Conservation (phyloP, 2,888 invertebrate genomes). For the Arge pagana region DNA sequence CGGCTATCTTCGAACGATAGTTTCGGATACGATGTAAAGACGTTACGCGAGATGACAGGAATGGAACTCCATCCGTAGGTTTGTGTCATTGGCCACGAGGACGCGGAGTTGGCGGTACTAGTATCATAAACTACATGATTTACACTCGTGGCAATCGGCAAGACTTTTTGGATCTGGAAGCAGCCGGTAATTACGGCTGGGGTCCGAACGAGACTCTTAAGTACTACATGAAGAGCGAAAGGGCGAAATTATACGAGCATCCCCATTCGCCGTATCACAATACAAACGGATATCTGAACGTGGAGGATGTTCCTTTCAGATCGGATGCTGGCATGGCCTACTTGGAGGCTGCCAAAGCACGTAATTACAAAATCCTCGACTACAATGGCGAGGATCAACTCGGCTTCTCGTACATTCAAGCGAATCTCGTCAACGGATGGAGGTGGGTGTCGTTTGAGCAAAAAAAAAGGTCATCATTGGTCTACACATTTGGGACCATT, state of each 20-base stretch:
- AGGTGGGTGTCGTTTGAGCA: slow-evolving; percentile 57
- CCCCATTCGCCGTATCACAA: slow-evolving; percentile 62
- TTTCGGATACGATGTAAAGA: too few relatives aligned
- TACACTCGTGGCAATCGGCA: slow-evolving; percentile 61
- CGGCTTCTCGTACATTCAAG: slow-evolving; percentile 72
- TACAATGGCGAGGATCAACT: slow-evolving; percentile 69
- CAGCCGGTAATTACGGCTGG: slow-evolving; percentile 60
- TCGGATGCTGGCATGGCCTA: slow-evolving; percentile 62
- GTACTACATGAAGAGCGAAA: slow-evolving; percentile 58
- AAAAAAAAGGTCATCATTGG: neutral
- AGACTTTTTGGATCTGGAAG: slow-evolving; percentile 62
- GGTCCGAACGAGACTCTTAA: slow-evolving; percentile 50
- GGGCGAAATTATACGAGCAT: slow-evolving; percentile 26
- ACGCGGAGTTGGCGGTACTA: slow-evolving; percentile 61
- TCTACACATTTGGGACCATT: slow-evolving; percentile 11
- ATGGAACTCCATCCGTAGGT: slow-evolving; percentile 45
- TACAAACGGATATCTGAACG: slow-evolving; percentile 65
- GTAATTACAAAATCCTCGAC: slow-evolving; percentile 71
- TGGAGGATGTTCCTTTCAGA: slow-evolving; percentile 65
- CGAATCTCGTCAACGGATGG: slow-evolving; percentile 64
- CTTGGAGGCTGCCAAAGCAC: slow-evolving; percentile 66
- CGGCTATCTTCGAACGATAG: neutral
- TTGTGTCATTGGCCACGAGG: slow-evolving; percentile 57
- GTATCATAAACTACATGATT: slow-evolving; percentile 63
- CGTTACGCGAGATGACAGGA: too few relatives aligned